Evolutionary conservation across 2,113 vertebrate species (phyloP).

Genomic region (Bungarus multicinctus): DNA sequence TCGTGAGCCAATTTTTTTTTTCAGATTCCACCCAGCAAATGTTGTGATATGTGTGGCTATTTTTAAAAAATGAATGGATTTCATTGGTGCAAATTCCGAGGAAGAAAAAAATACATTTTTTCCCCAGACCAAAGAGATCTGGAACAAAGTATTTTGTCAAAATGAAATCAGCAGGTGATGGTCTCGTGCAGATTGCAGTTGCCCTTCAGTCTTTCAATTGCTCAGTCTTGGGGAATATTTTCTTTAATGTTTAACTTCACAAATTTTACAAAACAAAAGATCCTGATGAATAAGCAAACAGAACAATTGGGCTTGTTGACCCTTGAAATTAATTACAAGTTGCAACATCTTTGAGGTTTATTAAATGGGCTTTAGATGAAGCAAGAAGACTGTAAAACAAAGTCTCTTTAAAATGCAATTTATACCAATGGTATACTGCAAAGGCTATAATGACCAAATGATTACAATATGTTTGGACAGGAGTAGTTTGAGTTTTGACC

Average conservation of each 20-base stretch:
- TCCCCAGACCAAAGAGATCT: slow-evolving; percentile 9
- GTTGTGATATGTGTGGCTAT: not conserved
- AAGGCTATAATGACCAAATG: not conserved
- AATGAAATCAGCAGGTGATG: slow-evolving; percentile 57
- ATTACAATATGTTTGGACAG: not conserved
- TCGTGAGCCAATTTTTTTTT: not conserved
- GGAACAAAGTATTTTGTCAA: slow-evolving; percentile 45
- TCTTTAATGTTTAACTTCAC: slow-evolving; percentile 35
- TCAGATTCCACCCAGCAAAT: slow-evolving; percentile 41
- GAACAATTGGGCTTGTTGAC: slow-evolving; percentile 45
- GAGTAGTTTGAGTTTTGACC: not conserved
- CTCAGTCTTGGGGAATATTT: slow-evolving; percentile 37
- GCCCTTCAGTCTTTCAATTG: slow-evolving; percentile 15
- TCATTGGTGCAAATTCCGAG: slow-evolving; percentile 26
- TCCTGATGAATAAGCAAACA: slow-evolving; percentile 43
- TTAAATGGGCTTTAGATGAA: not conserved
- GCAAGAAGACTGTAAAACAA: not conserved
- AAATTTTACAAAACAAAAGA: slow-evolving; percentile 32
- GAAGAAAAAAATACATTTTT: slow-evolving; percentile 45
- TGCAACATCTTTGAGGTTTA: slow-evolving; percentile 23
- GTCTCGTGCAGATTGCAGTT: slow-evolving; percentile 24
- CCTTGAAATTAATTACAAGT: slow-evolving; percentile 23
- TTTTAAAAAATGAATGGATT: slow-evolving; percentile 40
- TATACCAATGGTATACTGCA: not conserved
- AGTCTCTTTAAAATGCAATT: slow-evolving; percentile 2